Conservation (phyloP, 2,888 invertebrate genomes). For the Spialia ferax region DNA sequence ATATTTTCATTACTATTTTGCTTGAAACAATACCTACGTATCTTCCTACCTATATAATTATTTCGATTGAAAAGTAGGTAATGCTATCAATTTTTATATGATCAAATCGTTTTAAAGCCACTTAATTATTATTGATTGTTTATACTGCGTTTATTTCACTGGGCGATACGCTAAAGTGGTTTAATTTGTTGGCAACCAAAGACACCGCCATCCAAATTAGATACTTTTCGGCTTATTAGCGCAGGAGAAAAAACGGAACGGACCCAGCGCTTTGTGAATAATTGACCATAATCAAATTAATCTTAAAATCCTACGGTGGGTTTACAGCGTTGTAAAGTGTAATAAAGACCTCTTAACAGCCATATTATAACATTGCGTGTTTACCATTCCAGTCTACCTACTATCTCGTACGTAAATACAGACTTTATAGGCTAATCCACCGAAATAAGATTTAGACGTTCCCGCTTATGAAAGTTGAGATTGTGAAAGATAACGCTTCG, state of each 20-base stretch:
- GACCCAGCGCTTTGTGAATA: constrained; percentile 82
- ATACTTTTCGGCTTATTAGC: constrained; percentile 85
- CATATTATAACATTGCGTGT: constrained; percentile 72
- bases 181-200: constrained; percentile 83
- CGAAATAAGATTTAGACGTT: constrained; percentile 36
- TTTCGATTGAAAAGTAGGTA: not conserved
- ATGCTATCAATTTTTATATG: constrained; percentile 54
- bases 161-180: constrained; percentile 84
- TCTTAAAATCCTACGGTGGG: constrained; percentile 86
- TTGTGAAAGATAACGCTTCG: constrained; percentile 37
- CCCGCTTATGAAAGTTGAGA: constrained; percentile 32
- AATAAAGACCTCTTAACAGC: constrained; percentile 82
- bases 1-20: not conserved
- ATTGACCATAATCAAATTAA: constrained; percentile 87
- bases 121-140: constrained; percentile 85
- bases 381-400: constrained; percentile 50
- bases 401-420: constrained; percentile 40
- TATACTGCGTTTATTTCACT: constrained; percentile 81
- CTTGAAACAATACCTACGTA: not conserved
- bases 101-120: constrained; percentile 74
- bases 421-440: constrained; percentile 41
- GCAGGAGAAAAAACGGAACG: constrained; percentile 77
- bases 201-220: constrained; percentile 84
- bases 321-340: constrained; percentile 84
- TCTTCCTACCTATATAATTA: too few relatives aligned